Evolutionary conservation across 2,797 vertebrate species (phyloP), one percentile per base, ranked within the genome.

Genomic region (Sebastes dallii): DNA sequence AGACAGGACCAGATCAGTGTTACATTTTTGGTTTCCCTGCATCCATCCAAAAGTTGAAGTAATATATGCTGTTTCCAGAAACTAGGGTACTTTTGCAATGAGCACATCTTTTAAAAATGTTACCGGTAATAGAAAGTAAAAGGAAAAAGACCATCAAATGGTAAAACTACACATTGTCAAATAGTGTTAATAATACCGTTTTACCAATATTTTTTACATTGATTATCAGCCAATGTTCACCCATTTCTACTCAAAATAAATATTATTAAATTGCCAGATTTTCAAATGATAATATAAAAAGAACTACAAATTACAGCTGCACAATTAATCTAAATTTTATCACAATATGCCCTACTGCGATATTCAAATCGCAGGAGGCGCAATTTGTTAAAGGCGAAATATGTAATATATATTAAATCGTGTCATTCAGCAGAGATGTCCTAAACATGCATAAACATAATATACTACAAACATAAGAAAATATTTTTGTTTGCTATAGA

Each of bases 381-480:
- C 39, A 42, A 42, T 42, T 42, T 42, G 39, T 3, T 42, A 14
- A 42, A 42, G 39, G 5, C 14, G 39, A 42, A 42, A 42, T 42
- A 0, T 46, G 42, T 7, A n/a, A n/a, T n/a, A n/a, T 16, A 42
- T 0, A 46, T 46, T 46, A 46, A 46, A 46, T 46, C 3, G 14
- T 46, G 42, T 46, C 42, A 46, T 46, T 46, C 16, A 0, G 16
- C 16, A 46, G 42, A 46, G 42, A 46, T 46, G 3, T 46, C 42
- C 42, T 46, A n/a, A n/a, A n/a, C n/a, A n/a, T 0, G 16, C 16
- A 0, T 3, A 18, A 1, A 46, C 42, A 46, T 46, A 0, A 46
- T 46, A 46, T 18, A 0, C 6, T 16, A 42, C 39, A 42, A 14
- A 42, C 39, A 42, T 42, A 0, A 42, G 13, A 42, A 16, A 42